Evolutionary conservation across 1,140 invertebrate genomes (phyloP), one percentile per base, ranked within the genome.

Genomic region (Physella acuta): DNA sequence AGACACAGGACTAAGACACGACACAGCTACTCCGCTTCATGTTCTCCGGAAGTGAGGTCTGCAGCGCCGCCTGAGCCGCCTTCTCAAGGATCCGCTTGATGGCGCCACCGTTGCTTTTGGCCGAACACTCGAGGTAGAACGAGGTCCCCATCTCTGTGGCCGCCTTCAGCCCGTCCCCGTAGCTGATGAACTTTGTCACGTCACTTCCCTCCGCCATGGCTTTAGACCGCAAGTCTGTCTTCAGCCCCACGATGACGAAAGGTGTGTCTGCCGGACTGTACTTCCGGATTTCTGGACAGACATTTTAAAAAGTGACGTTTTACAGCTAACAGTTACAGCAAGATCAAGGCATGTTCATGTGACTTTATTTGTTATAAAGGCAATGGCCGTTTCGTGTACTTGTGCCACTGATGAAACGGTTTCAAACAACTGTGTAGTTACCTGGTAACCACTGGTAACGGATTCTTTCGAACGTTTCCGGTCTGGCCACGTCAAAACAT

Each of bases 401-500:
- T n/a, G n/a, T n/a, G n/a, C n/a, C n/a, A n/a, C n/a, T n/a, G n/a
- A n/a, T n/a, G n/a, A n/a, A n/a, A n/a, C n/a, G n/a, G n/a, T n/a
- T n/a, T n/a, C n/a, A n/a, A n/a, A n/a, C n/a, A n/a, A n/a, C n/a
- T n/a, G n/a, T n/a, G n/a, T n/a, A 36, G 39, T 44, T 36, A 67
- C 64, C 88, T 3, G 85, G 81, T 53, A 84, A 76, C 87, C 87
- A 84, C 87, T 97, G 98, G 71, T 95, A 95, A 80, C 95, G 89
- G 58, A 99, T 95, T 85, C 99, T 99, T 86, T 98, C 95, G 86
- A 98, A 97, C 73, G 94, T 97, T 17, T 95, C 93, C 64, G 97
- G 97, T 72, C 94, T 97, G 37, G 98, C 95, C 72, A 99, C 96
- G 80, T 95, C 98, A 87, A 99, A 99, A 88, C 97, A 99, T 52